Evolutionary conservation across 2,797 vertebrate species (phyloP), one percentile per base, ranked within the genome.

Genomic region (Chiroxiphia lanceolata): DNA sequence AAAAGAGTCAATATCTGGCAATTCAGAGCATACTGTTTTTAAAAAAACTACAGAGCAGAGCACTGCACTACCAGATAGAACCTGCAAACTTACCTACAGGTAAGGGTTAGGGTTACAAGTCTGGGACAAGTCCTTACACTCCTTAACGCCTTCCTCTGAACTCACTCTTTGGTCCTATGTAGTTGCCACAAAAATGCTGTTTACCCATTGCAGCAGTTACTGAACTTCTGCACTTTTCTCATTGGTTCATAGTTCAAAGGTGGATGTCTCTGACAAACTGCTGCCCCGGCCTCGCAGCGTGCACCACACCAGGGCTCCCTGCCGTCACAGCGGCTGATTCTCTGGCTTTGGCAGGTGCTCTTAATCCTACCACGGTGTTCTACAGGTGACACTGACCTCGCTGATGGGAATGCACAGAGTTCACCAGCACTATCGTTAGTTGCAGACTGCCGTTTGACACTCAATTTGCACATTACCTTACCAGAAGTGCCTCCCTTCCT

Each of bases 81-180:
- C 13, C 31, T 40, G 15, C 8, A 34, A 56, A 13, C 27, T 17
- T 15, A 20, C 2, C 29, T 15, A 14, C 5, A 36, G 15, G 10
- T 12, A 40, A 53, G 51, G 51, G 51, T 51, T 51, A 51, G 27
- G 26, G 26, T 51, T 53, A 31, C 27, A 53, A 56, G 22, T 3
- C 2, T 31, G 36, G 31, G 23, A 3, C 9, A 12, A 76, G 10
- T 6, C n/a, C 47, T 51, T 18, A 26, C 16, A 7, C 4, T 12
- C 33, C 7, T 9, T 9, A 42, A 10, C 0, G 0, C 20, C n/a
- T 27, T 11, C 11, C 25, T 34, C 29, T 5, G 21, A 54, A 34
- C 0, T 3, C 7, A 23, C 10, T 6, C 9, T n/a, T 61, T 20
- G 12, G 3, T 26, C 22, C 0, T 4, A 9, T 0, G 11, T 1